phyloP scores from a whole-genome alignment of 2,888 invertebrate genomes.

The Odontocerum albicorne region DNA sequence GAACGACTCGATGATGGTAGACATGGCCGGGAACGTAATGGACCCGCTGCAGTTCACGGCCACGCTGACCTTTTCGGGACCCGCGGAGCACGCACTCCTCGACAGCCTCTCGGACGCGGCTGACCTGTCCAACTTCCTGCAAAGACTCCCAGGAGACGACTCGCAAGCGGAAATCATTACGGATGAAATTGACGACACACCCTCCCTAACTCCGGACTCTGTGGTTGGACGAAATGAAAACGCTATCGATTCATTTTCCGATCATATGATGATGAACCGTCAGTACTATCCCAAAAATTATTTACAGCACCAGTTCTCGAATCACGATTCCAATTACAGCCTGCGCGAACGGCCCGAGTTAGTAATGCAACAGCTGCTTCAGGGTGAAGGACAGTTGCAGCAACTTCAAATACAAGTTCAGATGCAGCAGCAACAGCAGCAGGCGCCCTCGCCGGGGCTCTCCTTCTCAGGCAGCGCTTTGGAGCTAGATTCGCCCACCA shows the following conservation, averaged over 20 bases:
- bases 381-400: constrained; percentile 63
- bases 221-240: constrained; percentile 61
- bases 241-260: constrained; percentile 71
- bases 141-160: constrained; percentile 63
- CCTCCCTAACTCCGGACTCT: constrained; percentile 71
- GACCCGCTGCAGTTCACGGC: constrained; percentile 83
- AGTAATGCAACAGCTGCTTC: constrained; percentile 55
- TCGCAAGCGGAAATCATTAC: constrained; percentile 67
- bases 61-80: constrained; percentile 76
- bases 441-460: constrained; percentile 56
- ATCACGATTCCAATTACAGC: constrained; percentile 60
- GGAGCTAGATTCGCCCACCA: constrained; percentile 72
- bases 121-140: constrained; percentile 74
- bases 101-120: constrained; percentile 80
- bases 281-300: constrained; percentile 59
- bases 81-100: constrained; percentile 74
- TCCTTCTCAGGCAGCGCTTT: constrained; percentile 68
- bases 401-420: constrained; percentile 72
- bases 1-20: constrained; percentile 79
- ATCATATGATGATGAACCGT: constrained; percentile 68
- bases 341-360: constrained; percentile 64
- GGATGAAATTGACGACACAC: constrained; percentile 70
- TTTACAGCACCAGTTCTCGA: constrained; percentile 48
- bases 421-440: constrained; percentile 62
- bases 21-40: constrained; percentile 74